Percentiles rank a stretch among this genome's conserved stretches.
These are phyloP conservation scores for Ceuthmochares aereus DNA, from an alignment of 2,113 vertebrate species.

Conservation along the genomic window DNA sequence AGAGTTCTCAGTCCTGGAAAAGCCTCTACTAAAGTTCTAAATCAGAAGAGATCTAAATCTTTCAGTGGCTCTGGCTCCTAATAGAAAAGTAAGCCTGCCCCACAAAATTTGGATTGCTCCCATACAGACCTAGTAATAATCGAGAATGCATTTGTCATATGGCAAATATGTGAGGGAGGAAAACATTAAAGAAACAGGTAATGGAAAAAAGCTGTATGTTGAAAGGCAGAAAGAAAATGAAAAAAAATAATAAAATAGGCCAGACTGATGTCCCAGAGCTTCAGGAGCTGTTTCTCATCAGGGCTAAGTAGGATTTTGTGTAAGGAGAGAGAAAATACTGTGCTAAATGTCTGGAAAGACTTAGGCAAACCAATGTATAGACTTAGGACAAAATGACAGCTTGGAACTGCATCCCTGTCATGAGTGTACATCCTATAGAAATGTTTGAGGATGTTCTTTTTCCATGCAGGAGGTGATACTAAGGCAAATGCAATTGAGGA, in stretches of 20 bases:
- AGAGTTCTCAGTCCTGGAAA: neutral
- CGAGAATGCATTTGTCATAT: slow-evolving; percentile 1
- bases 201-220: neutral
- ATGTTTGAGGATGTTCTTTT: neutral
- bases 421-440: neutral
- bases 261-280: neutral
- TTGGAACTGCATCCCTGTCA: neutral
- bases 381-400: neutral
- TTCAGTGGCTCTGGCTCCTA: neutral
- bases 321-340: neutral
- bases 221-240: neutral
- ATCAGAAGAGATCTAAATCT: slow-evolving; percentile 27
- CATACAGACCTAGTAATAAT: neutral
- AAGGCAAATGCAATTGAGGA: neutral
- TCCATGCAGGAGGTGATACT: neutral
- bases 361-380: neutral
- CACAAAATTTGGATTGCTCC: neutral
- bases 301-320: neutral
- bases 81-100: neutral
- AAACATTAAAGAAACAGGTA: slow-evolving; percentile 22
- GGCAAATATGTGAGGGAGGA: neutral
- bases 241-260: neutral
- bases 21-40: neutral
- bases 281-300: slow-evolving; percentile 11
- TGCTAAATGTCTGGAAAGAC: neutral